Evolutionary conservation across 1,140 invertebrate genomes (phyloP), one percentile per base, ranked within the genome.

Genomic region (Drosophila burlai): DNA sequence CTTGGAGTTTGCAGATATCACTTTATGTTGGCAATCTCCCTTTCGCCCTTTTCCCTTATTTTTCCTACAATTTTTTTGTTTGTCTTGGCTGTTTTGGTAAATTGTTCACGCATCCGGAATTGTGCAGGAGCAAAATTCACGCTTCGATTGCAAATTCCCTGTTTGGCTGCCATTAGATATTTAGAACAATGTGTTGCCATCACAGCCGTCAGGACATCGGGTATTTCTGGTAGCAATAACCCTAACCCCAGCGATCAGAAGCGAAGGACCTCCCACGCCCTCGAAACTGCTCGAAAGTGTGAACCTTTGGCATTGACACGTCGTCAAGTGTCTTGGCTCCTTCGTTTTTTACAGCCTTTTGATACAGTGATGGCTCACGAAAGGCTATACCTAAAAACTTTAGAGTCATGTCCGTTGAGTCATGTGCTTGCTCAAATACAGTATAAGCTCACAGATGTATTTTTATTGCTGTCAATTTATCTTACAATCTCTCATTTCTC

Each of bases 111-210:
- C 78, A 80, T 80, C 78, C 69, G 69, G 69, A 80, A 80, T 91
- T 81, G 72, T 77, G 71, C 80, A 80, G 72, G 79, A 57, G 79
- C 65, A 45, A 82, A 85, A 82, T 90, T 90, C 78, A 90, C 85
- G 85, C 85, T 90, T 90, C 85, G 80, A 90, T 85, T 90, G 85
- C 60, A 90, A 76, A 90, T 84, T 69, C 81, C 74, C 75, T 82
- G 81, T 75, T 76, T 76, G 75, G 69, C 67, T 59, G 46, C 69
- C 71, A 74, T 74, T 74, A 74, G 85, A 85, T 90, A 90, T 90
- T 90, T 80, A 80, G 85, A 90, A 77, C 85, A 90, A 89, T 89
- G 85, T 89, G 85, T 90, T 90, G 79, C 78, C 85, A 85, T 78
- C 84, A 62, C 77, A 81, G 61, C 68, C 49, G 66, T 64, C 59